Percentiles rank a stretch among this genome's conserved stretches.
These are phyloP conservation scores for Enteromius paludinosus DNA, from an alignment of 2,797 vertebrate genomes.

Conservation along the genomic window DNA sequence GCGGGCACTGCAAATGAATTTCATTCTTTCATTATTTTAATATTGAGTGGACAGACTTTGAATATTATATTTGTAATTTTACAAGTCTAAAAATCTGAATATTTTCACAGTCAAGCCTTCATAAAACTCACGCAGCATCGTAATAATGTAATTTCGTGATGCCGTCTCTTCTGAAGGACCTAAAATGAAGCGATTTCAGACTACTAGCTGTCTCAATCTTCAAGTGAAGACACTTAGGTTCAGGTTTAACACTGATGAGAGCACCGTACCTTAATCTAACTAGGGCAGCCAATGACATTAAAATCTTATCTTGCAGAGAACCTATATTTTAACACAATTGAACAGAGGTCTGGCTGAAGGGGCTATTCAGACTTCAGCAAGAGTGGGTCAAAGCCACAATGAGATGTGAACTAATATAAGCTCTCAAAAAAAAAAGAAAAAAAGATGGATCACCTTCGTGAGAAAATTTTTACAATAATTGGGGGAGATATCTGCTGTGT, in stretches of 20 bases:
- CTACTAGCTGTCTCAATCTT: neutral
- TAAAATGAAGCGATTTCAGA: neutral
- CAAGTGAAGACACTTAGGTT: conserved; percentile 7
- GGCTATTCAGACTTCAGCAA: conserved; percentile 69
- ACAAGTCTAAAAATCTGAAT: neutral
- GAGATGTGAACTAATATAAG: conserved; percentile 65
- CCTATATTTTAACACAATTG: conserved; percentile 40
- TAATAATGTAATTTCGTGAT: neutral
- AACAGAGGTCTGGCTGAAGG: conserved; percentile 57
- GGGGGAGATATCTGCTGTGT: conserved; percentile 78
- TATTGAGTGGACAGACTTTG: neutral
- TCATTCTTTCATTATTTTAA: conserved; percentile 1
- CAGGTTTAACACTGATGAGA: conserved; percentile 24
- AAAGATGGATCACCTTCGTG: conserved; percentile 76
- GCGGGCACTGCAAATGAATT: neutral
- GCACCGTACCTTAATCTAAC: conserved; percentile 19
- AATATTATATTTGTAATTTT: conserved; percentile 14
- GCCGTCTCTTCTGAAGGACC: neutral
- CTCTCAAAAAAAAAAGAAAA: conserved; percentile 43
- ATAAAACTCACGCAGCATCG: neutral
- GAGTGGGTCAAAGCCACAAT: conserved; percentile 58
- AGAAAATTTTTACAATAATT: conserved; percentile 81
- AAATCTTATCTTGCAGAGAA: conserved; percentile 34
- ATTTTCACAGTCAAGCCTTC: neutral
- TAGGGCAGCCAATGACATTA: conserved; percentile 31